A percentile compares a stretch with the other conserved stretches of the same genome.
phyloP scores from a whole-genome alignment of 2,113 vertebrate species.

The Cromileptes altivelis region DNA sequence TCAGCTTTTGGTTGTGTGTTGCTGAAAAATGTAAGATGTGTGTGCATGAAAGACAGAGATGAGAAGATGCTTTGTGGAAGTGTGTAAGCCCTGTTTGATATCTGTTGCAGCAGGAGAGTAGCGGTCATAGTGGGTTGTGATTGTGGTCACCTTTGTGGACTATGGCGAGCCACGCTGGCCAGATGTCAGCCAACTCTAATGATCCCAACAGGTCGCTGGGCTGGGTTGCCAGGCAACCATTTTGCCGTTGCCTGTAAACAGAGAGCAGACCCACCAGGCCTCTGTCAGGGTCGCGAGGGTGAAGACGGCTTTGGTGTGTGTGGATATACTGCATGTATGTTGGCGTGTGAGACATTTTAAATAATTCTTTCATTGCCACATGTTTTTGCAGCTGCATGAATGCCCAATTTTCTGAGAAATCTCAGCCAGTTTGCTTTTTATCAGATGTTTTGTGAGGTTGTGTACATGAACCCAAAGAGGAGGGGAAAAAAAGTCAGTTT shows the following conservation, averaged over 20 bases:
- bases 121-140: conserved; percentile 54
- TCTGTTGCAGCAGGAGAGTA: conserved; percentile 60
- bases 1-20: conserved; percentile 23
- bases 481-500: conserved; percentile 55
- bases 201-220: conserved; percentile 80
- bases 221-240: conserved; percentile 83
- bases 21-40: conserved; percentile 12
- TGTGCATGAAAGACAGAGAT: conserved; percentile 25
- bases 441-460: conserved; percentile 57
- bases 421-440: conserved; percentile 38
- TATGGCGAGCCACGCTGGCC: conserved; percentile 63
- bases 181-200: conserved; percentile 82
- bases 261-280: conserved; percentile 72
- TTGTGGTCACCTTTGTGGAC: conserved; percentile 72
- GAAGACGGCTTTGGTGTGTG: conserved; percentile 65
- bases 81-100: conserved; percentile 60
- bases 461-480: conserved; percentile 60
- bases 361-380: conserved; percentile 33
- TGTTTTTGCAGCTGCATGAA: conserved; percentile 18
- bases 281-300: conserved; percentile 75
- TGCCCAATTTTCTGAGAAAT: conserved; percentile 26
- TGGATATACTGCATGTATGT: conserved; percentile 38
- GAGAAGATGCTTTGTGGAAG: conserved; percentile 21
- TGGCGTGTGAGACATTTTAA: conserved; percentile 47
- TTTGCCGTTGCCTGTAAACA: conserved; percentile 81